Evolutionary conservation across 2,797 vertebrate genomes (phyloP).

Genomic region (Apodemus agrarius): DNA sequence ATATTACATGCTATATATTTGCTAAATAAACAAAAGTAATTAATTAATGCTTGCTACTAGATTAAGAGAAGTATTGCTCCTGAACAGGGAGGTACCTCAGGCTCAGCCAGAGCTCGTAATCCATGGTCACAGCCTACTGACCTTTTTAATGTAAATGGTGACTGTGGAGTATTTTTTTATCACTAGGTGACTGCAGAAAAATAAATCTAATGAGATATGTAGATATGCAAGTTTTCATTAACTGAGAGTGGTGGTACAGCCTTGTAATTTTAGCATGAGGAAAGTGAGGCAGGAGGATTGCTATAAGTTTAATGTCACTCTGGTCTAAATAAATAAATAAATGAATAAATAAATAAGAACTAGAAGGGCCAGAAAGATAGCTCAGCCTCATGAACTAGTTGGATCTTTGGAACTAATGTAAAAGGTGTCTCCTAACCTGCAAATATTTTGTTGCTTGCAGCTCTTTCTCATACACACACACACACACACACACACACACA

Average conservation of each 20-base stretch:
- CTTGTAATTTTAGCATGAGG: not conserved
- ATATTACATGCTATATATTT: not conserved
- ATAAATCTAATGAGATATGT: slow-evolving; percentile 49
- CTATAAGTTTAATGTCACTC: not conserved
- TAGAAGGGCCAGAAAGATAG: no score
- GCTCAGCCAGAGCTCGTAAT: not conserved
- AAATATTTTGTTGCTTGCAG: not conserved
- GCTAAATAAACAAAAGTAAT: not conserved
- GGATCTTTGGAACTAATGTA: not conserved
- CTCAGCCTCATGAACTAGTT: not conserved
- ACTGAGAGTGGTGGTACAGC: not conserved
- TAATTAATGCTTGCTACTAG: not conserved
- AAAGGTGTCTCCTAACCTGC: not conserved
- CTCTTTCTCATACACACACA: not conserved
- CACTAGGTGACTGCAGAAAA: slow-evolving; percentile 9
- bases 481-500: no score
- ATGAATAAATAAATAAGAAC: no score
- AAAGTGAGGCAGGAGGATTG: not conserved
- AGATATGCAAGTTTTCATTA: slow-evolving; percentile 2
- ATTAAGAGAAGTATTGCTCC: not conserved
- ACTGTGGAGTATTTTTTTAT: not conserved
- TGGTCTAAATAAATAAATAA: not conserved
- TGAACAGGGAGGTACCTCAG: not conserved
- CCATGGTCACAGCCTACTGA: not conserved
- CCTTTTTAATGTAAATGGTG: not conserved